Evolutionary conservation across 1,140 invertebrate species (phyloP).

Genomic region (Lucilia cuprina): DNA sequence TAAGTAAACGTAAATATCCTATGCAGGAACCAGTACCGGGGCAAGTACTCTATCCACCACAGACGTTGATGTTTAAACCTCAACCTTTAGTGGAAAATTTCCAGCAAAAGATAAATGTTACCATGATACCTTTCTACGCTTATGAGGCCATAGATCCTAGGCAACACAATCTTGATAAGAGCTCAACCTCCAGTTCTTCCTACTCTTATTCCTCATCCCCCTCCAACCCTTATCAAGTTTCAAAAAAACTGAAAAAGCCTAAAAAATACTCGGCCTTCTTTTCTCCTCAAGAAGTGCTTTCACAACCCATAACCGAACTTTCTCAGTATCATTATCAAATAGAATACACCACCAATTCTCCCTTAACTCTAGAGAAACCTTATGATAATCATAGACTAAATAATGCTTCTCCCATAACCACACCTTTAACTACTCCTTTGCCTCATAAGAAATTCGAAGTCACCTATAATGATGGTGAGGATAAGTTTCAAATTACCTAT

Average conservation of each 20-base stretch:
- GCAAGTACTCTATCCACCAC: constrained; percentile 52
- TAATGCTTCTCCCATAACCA: neutral
- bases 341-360: constrained; percentile 9
- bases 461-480: constrained; percentile 33
- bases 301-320: constrained; percentile 42
- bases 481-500: constrained; percentile 45
- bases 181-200: neutral
- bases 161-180: neutral
- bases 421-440: neutral
- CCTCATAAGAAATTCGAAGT: constrained; percentile 26
- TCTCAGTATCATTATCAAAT: neutral
- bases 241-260: constrained; percentile 46
- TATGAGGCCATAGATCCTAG: constrained; percentile 51
- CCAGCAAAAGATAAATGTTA: constrained; percentile 47
- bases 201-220: neutral
- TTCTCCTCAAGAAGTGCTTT: constrained; percentile 53
- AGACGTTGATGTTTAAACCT: constrained; percentile 54
- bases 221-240: constrained; percentile 38
- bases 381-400: constrained; percentile 24
- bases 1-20: constrained; percentile 50
- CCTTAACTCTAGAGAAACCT: constrained; percentile 17
- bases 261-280: constrained; percentile 53
- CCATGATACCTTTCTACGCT: constrained; percentile 56
- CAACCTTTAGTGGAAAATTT: constrained; percentile 54
- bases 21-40: constrained; percentile 59